Base-by-base conservation (phyloP, 2,113 vertebrate genomes). In the Hucho hucho region DNA sequence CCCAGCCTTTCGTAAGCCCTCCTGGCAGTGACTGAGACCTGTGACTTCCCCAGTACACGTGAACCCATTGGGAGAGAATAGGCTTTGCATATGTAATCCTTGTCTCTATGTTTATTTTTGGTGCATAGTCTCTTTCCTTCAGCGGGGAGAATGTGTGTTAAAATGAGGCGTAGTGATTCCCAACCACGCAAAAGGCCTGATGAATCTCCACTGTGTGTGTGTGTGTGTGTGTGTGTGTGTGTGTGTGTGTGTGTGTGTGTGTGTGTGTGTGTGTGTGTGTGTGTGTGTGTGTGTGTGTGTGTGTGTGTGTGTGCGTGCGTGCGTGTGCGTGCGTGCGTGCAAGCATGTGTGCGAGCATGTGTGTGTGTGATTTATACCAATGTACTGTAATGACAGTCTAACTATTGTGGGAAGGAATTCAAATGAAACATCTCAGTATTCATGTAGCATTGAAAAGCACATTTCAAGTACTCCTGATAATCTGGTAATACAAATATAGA, bases 31-130 rank as follows among this genome's bases (percentile, higher is more conserved):
- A 67, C 29, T 25, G 73, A 64, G 73, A 85, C 81, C 70, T 83
- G 77, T 76, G 75, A 77, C 85, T 81, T 76, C 72, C 69, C 68
- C 53, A 73, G 73, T 74, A 56, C 64, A 70, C 74, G 69, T 76
- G 64, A 76, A 63, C 58, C 81, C 65, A 74, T 72, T 77, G 81
- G 74, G 83, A 77, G 72, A 68, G 73, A 75, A 61, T 43, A 70
- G 76, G 73, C 78, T 68, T 76, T 81, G 78, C 71, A 83, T 73
- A 81, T 84, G 73, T 82, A 78, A 83, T 81, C 70, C 77, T 75
- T 64, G 37, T 59, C n/a, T 63, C 18, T 26, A 56, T 22, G 63
- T 49, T 25, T 71, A 75, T 78, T 47, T 65, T 65, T 37, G 59
- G 43, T 6, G 3, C 25, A 63, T 43, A 72, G 74, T 56, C 29